Base-by-base conservation (phyloP, 2,888 invertebrate genomes). In the Luffia ferchaultella region DNA sequence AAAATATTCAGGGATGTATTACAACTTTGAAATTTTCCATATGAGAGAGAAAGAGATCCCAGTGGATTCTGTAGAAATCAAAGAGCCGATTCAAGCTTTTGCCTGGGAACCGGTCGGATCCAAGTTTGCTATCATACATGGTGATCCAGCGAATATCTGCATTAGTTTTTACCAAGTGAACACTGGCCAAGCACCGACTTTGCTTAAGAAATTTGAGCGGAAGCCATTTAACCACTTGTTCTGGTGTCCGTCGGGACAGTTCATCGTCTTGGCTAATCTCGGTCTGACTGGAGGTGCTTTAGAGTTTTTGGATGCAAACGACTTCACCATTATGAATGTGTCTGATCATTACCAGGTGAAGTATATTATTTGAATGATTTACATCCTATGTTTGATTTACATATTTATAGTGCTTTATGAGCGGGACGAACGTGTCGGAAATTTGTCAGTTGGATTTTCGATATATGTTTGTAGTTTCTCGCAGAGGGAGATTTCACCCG, bases 11-110 rank as follows among this genome's bases (percentile, higher is more conserved):
- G 97, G 98, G 58, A 94, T 97, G 91, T 97, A 96, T 63, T 97
- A 95, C 77, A 98, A 98, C 73, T 97, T 99, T 78, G 99, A 99
- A 84, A 94, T 99, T 60, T 99, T 99, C 86, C 97, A 98, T 67
- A 96, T 99, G 92, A 87, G 96, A 50, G 97, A 98, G 67, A 98
- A 98, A 65, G 93, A 96, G 71, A 95, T 98, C 60, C 98, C 99
- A 0, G 97, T 99, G 0, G 98, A 99, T 71, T 96, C 95, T 12
- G 93, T 98, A 1, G 98, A 98, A 76, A 93, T 97, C 55, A 97
- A 98, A 70, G 95, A 94, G 64, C 89, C 93, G 0, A 94, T 95
- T 51, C 91, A 94, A 43, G 48, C 48, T 2, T 48, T 48, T 18
- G 48, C 48, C 12, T 48, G 48, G 48, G 48, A 48, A 16, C 48